Evolutionary conservation across 23 tunicate species (phyloP).

Genomic region (Styela clava): DNA sequence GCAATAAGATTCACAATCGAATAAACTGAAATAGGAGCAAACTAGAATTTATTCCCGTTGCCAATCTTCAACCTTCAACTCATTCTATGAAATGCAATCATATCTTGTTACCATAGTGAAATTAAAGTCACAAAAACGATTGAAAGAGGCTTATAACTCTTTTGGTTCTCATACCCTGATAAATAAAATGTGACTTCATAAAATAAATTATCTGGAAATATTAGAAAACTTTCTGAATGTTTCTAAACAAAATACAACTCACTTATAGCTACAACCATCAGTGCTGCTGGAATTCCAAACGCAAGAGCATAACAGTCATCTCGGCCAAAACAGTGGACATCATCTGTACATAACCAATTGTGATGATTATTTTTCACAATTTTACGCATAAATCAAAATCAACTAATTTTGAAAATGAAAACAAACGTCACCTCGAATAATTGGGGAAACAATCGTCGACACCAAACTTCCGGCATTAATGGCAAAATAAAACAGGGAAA

Average conservation of each 20-base stretch:
- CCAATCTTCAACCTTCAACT: too few species aligned
- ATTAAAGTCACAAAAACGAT: too few species aligned
- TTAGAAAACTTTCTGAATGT: too few species aligned
- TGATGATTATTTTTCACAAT: not conserved
- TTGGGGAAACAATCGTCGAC: conserved; percentile 96
- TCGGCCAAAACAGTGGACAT: conserved; percentile 81
- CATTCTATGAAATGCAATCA: too few species aligned
- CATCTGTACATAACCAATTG: conserved; percentile 39
- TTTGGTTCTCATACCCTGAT: too few species aligned
- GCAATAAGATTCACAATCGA: too few species aligned
- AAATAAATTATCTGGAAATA: too few species aligned
- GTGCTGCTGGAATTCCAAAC: conserved; percentile 90
- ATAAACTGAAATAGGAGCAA: too few species aligned
- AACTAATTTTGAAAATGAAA: not conserved
- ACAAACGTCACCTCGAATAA: conserved; percentile 62
- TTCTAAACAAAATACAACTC: conserved; percentile 56
- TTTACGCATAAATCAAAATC: not conserved
- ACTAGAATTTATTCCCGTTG: too few species aligned
- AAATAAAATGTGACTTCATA: too few species aligned
- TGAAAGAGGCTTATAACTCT: too few species aligned
- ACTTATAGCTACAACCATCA: conserved; percentile 95
- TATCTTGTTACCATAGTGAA: too few species aligned
- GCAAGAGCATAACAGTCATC: conserved; percentile 98
- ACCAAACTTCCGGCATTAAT: conserved; percentile 98
- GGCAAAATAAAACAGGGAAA: conserved; percentile 94